Conservation (phyloP, 2,888 invertebrate genomes). For the Scaptodrosophila latifasciaeformis region DNA sequence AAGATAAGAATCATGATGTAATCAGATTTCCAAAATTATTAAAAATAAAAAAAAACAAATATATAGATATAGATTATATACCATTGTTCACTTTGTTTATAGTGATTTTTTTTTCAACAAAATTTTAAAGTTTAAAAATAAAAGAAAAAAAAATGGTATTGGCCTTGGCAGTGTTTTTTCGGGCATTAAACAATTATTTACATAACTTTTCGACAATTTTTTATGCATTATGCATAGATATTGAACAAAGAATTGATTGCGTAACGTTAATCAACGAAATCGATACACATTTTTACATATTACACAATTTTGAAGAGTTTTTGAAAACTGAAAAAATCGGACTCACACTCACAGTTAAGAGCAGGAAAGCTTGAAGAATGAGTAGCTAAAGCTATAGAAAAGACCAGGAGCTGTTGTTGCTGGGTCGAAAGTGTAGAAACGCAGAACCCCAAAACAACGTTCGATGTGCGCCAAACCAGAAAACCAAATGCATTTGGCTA, state of each 20-base stretch:
- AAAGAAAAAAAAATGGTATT: too few relatives aligned
- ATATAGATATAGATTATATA: neutral
- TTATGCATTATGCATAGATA: slow-evolving; percentile 12
- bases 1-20: slow-evolving; percentile 54
- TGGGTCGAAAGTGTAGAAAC: slow-evolving; percentile 26
- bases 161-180: slow-evolving; percentile 34
- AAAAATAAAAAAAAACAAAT: neutral
- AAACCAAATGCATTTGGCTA: slow-evolving; percentile 59
- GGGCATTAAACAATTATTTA: slow-evolving; percentile 34
- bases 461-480: slow-evolving; percentile 64
- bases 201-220: slow-evolving; percentile 49
- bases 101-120: neutral
- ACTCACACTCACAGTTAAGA: slow-evolving; percentile 48
- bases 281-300: slow-evolving; percentile 2
- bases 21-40: slow-evolving; percentile 12
- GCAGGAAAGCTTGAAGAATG: slow-evolving; percentile 23
- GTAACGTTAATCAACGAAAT: slow-evolving; percentile 31
- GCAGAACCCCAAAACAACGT: slow-evolving; percentile 55
- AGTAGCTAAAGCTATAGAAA: slow-evolving; percentile 51
- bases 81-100: neutral
- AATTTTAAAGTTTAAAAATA: too few relatives aligned
- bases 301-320: neutral
- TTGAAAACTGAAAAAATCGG: slow-evolving; percentile 5
- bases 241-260: slow-evolving; percentile 36
- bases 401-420: slow-evolving; percentile 32